Base-by-base conservation (phyloP, 2,113 vertebrate genomes). In the Notechis scutatus region DNA sequence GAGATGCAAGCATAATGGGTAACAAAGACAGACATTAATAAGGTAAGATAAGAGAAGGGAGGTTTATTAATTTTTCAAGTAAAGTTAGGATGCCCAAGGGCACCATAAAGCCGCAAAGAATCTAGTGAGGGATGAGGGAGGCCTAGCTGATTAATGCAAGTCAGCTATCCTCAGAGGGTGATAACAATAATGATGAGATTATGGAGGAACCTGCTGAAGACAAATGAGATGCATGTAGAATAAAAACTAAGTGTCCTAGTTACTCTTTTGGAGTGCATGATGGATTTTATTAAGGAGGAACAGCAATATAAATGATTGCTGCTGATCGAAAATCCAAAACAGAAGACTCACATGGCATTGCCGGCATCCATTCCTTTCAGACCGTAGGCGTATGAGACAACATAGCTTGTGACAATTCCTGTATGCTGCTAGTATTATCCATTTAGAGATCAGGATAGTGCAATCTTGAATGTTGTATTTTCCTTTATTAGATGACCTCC, bases 31-130 rank as follows among this genome's bases (percentile, higher is more conserved):
- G 97, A 97, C 98, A 97, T 98, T 97, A 98, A 98, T 98, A 98
- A 98, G 97, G 97, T 97, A 98, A 97, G 97, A 98, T 97, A 98
- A 98, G 97, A 98, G 97, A 97, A 97, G 97, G 98, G 97, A 98
- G 97, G 97, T 98, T 98, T 98, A 98, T 98, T 98, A 98, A 98
- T 98, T 98, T 98, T 98, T 97, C 97, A 98, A 97, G 97, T 97
- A 97, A 97, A 98, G 98, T 98, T 97, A 98, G 97, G 97, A 97
- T 97, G 97, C 98, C 97, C 97, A 96, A 96, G 97, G 98, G 98
- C 97, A 96, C 95, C 96, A 97, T 98, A 98, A 97, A 98, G 97
- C 97, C 98, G 98, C 98, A 97, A 97, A 97, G 97, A 98, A 97
- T 96, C 97, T 96, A 96, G 97, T 98, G 97, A 98, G 97, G 96